Base-by-base conservation (phyloP, 2,113 vertebrate species). In the Cephalopholis sonnerati region DNA sequence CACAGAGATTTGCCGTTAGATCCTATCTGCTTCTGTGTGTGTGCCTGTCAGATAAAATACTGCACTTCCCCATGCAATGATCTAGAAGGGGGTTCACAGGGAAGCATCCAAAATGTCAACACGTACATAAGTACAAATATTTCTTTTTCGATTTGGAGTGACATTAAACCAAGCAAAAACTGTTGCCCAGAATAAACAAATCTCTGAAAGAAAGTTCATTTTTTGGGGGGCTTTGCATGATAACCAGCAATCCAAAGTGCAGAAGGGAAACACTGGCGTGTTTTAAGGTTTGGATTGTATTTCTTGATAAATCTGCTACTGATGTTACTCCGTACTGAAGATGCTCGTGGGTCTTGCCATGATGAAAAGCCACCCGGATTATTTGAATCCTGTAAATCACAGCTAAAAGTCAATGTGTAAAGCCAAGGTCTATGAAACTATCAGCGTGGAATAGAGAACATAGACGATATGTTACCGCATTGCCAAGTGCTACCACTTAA, bases 401-500 rank as follows among this genome's bases (percentile, higher is more conserved):
- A 58, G 86, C 90, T 89, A 93, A 92, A 94, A 93, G 87, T 93
- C 86, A 91, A 89, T 22, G 87, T 86, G 76, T 87, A 91, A 90
- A 91, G 89, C 83, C 93, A 94, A 91, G 93, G 91, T 93, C 90
- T 86, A 90, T 93, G 91, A 91, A 92, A 94, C 87, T 88, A 92
- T 93, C 90, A 93, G 82, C n/a, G 80, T 77, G 86, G 83, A 85
- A 92, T 81, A 87, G 85, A 88, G 91, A 92, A 93, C 84, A 82
- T 50, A 39, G 86, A 92, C 88, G 86, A 93, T 91, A 93, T 89
- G 92, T 92, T 92, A 87, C 88, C 69, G 41, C 75, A 72, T 93
- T 94, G 92, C 93, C 93, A 93, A 95, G 93, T 90, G 90, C 81
- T 88, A 87, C 90, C 93, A 92, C 92, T 94, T 95, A 91, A 94